Evolutionary conservation across 1,140 invertebrate genomes (phyloP).

Genomic region (Papilio dardanus): DNA sequence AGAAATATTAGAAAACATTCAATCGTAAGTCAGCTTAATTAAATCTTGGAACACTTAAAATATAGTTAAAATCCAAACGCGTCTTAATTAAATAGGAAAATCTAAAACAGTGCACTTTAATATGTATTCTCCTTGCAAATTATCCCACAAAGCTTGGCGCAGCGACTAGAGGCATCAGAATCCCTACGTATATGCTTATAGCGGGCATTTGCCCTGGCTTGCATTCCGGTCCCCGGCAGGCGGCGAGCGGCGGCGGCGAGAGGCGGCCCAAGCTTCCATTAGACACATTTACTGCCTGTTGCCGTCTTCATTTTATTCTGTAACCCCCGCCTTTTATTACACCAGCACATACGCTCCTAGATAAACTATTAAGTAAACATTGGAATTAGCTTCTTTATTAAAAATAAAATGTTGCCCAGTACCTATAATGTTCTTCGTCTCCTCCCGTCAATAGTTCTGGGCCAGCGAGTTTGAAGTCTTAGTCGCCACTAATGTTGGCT

Average conservation of each 20-base stretch:
- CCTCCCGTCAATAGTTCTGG: too few relatives aligned
- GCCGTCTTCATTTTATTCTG: slow-evolving; percentile 35
- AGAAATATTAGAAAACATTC: background rate
- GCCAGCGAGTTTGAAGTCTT: too few relatives aligned
- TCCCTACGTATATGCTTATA: slow-evolving; percentile 30
- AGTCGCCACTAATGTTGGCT: too few relatives aligned
- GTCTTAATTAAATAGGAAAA: background rate
- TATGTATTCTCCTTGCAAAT: slow-evolving; percentile 33
- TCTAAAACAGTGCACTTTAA: background rate
- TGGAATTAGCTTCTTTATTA: background rate
- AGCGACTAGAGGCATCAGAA: slow-evolving; percentile 33
- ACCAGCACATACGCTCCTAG: slow-evolving; percentile 8
- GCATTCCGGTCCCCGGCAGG: slow-evolving; percentile 32
- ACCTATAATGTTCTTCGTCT: background rate
- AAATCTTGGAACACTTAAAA: background rate
- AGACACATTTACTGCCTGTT: slow-evolving; percentile 38
- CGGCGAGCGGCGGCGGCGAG: slow-evolving; percentile 2
- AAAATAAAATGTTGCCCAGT: background rate
- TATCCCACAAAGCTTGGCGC: slow-evolving; percentile 33
- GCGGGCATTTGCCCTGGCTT: slow-evolving; percentile 32
- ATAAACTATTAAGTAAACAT: slow-evolving; percentile 24
- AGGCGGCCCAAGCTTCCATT: slow-evolving; percentile 31
- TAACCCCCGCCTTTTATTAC: slow-evolving; percentile 32
- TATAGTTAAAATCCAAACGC: background rate
- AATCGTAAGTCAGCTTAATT: background rate